A percentile compares a stretch with the other conserved stretches of the same genome.
phyloP scores from a whole-genome alignment of 1,140 invertebrate genomes.

The Danaus melanippus region DNA sequence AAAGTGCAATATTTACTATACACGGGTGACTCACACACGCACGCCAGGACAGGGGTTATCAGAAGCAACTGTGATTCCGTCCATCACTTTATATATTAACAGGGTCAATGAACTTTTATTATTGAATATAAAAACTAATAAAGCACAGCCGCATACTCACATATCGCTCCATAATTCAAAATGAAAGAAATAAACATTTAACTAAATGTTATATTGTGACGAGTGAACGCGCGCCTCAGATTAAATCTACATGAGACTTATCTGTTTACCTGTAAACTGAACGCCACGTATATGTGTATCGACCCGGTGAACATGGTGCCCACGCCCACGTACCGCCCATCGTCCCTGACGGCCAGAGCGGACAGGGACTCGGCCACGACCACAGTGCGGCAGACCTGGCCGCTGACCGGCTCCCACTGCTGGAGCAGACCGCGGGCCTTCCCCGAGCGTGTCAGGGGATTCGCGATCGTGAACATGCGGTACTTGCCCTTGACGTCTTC shows the following conservation, averaged over 20 bases:
- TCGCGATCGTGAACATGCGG: constrained; percentile 86
- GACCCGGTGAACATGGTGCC: constrained; percentile 94
- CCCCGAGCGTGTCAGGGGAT: constrained; percentile 79
- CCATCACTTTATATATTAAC: too few relatives aligned
- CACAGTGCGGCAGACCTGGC: constrained; percentile 72
- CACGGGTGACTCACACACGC: too few relatives aligned
- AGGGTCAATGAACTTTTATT: too few relatives aligned
- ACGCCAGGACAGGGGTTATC: too few relatives aligned
- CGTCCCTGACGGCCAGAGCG: constrained; percentile 89
- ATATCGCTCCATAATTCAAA: too few relatives aligned
- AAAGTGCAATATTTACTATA: too few relatives aligned
- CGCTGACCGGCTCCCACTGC: constrained; percentile 75
- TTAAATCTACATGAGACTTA: too few relatives aligned
- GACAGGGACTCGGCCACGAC: constrained; percentile 83
- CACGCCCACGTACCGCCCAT: constrained; percentile 92
- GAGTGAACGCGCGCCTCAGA: too few relatives aligned
- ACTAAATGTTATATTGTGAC: too few relatives aligned
- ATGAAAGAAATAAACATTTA: too few relatives aligned
- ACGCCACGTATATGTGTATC: constrained; percentile 91
- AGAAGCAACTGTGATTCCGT: too few relatives aligned
- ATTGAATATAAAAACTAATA: neutral
- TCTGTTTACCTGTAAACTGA: constrained; percentile 86
- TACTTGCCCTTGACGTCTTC: constrained; percentile 77
- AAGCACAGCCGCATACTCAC: neutral
- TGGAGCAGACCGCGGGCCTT: constrained; percentile 82